Base-by-base conservation (phyloP, 2,888 invertebrate genomes). In the Hymenopus coronatus region DNA sequence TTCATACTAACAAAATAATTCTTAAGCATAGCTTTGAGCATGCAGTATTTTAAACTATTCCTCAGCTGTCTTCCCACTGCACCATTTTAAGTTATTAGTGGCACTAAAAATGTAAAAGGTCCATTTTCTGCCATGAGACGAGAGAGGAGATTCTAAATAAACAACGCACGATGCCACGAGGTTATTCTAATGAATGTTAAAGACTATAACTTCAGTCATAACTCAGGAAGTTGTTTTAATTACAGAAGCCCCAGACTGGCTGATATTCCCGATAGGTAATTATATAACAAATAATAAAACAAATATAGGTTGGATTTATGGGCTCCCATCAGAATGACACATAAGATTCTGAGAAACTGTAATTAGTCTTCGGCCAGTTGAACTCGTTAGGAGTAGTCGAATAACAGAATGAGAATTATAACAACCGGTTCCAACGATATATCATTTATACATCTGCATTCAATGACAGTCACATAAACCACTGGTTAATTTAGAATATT, bases 401-500 rank as follows among this genome's bases (percentile, higher is more conserved):
- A 70, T 70, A 70, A 70, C 54, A 70, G 54, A 70, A 70, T 70
- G 54, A 70, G 54, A 70, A 70, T 70, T 70, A 70, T 70, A 70
- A 70, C 54, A 70, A 70, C 54, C 54, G 54, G 54, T 70, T 70
- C 54, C 25, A 20, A 40, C 33, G 40, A 84, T 84, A 84, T 84
- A 84, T 84, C 84, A 84, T 84, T 33, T 33, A n/a, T 83, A 84
- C 40, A 84, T 33, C 84, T 84, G 33, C 84, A 84, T 84, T 33
- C 30, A 84, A 84, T 83, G 84, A 33, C 84, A 84, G 33, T 33
- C 25, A n/a, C 25, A 84, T 33, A 33, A 20, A 84, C 84, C 40
- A 25, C 30, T 84, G 20, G 33, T 20, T 70, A 70, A 70, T 4
- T 33, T 84, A 28, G n/a, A 33, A 33, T 84, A 84, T 33, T 84